Base-by-base conservation (phyloP, 2,113 vertebrate genomes). In the Athene noctua region DNA sequence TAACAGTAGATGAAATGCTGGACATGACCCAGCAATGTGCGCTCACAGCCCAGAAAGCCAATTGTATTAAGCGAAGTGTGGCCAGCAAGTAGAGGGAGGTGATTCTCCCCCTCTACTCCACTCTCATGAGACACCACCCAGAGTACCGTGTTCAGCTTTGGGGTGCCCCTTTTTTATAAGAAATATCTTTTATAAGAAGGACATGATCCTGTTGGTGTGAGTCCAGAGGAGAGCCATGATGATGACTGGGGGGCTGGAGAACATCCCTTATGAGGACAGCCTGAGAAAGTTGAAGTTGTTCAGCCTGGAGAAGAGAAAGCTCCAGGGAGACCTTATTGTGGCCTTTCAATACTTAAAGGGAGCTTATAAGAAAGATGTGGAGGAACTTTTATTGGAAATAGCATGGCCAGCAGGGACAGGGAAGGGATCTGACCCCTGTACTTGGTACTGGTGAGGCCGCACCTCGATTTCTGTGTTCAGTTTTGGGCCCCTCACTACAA, bases 41-140 rank as follows among this genome's bases (percentile, higher is more conserved):
- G 0, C 22, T 66, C 2, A 3, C 44, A 42, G 46, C 6, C 17
- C 10, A n/a, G 71, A 58, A n/a, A 7, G 23, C 23, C 19, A n/a
- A 9, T 23, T 0, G 2, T 17, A 20, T 34, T 4, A 32, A 34
- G 34, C 75, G 29, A 3, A 74, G 49, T 0, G 2, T 27, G 34
- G n/a, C 27, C 42, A 74, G 40, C 27, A 57, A 59, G 13, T 27
- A 0, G 0, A 47, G 34, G 34, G 49, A 65, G 40, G n/a, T 14
- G 40, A 57, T 47, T 65, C 27, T 65, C 2, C 22, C 8, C 27
- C 29, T 74, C 51, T 65, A 3, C 12, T 44, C 22, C 3, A 6
- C 49, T 26, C n/a, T 65, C 8, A 3, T 66, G n/a, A 57, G 34
- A 57, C 11, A 22, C 34, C 22, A 32, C 22, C 27, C 47, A 14